A percentile compares a stretch with the other conserved stretches of the same genome.
Evolutionary conservation across 2,888 invertebrate species (phyloP).

Genomic region (Entomobrya proxima): DNA sequence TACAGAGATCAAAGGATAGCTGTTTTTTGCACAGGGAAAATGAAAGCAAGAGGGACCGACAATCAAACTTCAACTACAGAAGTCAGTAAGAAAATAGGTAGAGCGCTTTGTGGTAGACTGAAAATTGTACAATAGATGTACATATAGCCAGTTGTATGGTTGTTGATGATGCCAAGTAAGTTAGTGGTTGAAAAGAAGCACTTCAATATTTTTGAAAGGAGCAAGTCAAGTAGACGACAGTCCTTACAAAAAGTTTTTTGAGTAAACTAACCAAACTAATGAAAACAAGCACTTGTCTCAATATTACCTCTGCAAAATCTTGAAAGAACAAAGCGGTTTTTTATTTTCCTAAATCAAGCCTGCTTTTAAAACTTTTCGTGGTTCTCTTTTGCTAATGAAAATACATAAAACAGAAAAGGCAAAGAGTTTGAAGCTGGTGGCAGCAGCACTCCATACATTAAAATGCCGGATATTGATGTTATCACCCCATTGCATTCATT

Average conservation of each 20-base stretch:
- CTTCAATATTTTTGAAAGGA: not conserved
- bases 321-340: not conserved
- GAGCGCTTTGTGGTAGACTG: not conserved
- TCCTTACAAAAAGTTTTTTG: too few relatives aligned
- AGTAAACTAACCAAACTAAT: not conserved
- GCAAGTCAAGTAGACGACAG: not conserved
- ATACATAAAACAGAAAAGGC: too few relatives aligned
- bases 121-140: too few relatives aligned
- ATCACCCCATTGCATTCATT: not conserved
- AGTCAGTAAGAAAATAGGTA: not conserved
- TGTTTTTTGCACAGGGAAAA: not conserved
- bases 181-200: not conserved
- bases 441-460: not conserved
- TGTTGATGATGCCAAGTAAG: not conserved
- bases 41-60: not conserved
- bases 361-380: too few relatives aligned
- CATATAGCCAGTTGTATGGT: too few relatives aligned
- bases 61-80: not conserved
- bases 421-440: not conserved
- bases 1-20: conserved; percentile 1
- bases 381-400: not conserved
- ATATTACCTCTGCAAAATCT: not conserved
- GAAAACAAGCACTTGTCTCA: not conserved
- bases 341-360: not conserved
- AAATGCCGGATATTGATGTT: conserved; percentile 7